Evolutionary conservation across 2,113 vertebrate species (phyloP), one percentile per base, ranked within the genome.

Genomic region (Saccopteryx leptura): DNA sequence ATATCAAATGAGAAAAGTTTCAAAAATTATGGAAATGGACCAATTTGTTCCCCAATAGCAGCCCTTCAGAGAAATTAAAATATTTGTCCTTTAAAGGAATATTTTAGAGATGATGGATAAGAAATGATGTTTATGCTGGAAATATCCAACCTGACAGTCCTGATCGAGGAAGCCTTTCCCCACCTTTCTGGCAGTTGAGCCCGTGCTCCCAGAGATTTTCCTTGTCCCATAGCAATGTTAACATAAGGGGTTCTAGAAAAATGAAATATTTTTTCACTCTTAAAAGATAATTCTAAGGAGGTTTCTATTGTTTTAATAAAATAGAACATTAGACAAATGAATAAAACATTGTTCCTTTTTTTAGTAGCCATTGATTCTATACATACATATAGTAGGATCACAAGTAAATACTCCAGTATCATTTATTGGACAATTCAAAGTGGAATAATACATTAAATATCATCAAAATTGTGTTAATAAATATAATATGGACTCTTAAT

Each of bases 241-340:
- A 79, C 24, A 48, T 31, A 48, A 1, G 54, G 48, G 3, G 15
- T 39, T 54, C 80, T n/a, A 58, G 9, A 86, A 87, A 80, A 75
- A 71, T 88, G 14, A 65, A 94, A 75, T 74, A 28, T 52, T 90
- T 90, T 90, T 80, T 8, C 19, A 80, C 56, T 56, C 26, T 80
- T 84, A 92, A 76, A 91, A 87, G 50, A 33, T 46, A 71, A 93
- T 91, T 92, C 91, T 46, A 75, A 48, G 12, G 15, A 78, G 60
- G 28, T 54, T 66, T 91, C 48, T 82, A 31, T 90, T 56, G 5
- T 81, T 93, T 91, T 17, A 74, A 39, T 18, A 17, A 88, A 26
- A 4, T 23, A 75, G 10, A 19, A 24, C 24, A 9, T 68, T 80
- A 63, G 46, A 26, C 26, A 21, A 11, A 33, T 24, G 52, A 52